phyloP scores from a whole-genome alignment of 2,797 vertebrate genomes.

The Diplodus sargus region DNA sequence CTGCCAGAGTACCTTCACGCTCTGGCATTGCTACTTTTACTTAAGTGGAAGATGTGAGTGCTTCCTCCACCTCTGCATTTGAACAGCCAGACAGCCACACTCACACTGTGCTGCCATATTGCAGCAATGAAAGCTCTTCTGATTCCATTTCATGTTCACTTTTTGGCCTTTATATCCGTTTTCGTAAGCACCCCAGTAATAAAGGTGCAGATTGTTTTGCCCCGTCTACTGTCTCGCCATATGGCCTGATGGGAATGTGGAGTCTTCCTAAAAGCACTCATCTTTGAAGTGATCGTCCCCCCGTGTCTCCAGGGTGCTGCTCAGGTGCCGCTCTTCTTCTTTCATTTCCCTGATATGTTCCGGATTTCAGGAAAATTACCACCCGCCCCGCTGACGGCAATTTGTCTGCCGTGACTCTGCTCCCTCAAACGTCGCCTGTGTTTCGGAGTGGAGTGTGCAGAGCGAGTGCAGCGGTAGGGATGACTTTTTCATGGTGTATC shows the following conservation, averaged over 20 bases:
- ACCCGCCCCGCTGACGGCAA: conserved; percentile 30
- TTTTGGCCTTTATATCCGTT: conserved; percentile 24
- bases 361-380: conserved; percentile 66
- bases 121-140: conserved; percentile 16
- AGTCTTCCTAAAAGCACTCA: conserved; percentile 63
- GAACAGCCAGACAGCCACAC: not conserved
- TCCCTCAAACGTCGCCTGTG: conserved; percentile 27
- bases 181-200: conserved; percentile 30
- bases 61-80: not conserved
- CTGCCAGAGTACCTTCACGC: too few species aligned
- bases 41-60: not conserved
- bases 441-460: conserved; percentile 15
- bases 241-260: conserved; percentile 36
- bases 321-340: conserved; percentile 66
- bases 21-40: too few species aligned
- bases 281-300: conserved; percentile 56
- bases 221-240: conserved; percentile 24
- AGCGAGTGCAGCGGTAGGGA: not conserved
- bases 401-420: conserved; percentile 51
- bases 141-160: conserved; percentile 37
- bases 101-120: not conserved
- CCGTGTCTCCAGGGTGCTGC: conserved; percentile 56
- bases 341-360: conserved; percentile 65
- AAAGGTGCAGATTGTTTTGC: conserved; percentile 54
- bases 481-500: conserved; percentile 24